Base-by-base conservation (phyloP, 2,113 vertebrate species). In the Gallinago media region DNA sequence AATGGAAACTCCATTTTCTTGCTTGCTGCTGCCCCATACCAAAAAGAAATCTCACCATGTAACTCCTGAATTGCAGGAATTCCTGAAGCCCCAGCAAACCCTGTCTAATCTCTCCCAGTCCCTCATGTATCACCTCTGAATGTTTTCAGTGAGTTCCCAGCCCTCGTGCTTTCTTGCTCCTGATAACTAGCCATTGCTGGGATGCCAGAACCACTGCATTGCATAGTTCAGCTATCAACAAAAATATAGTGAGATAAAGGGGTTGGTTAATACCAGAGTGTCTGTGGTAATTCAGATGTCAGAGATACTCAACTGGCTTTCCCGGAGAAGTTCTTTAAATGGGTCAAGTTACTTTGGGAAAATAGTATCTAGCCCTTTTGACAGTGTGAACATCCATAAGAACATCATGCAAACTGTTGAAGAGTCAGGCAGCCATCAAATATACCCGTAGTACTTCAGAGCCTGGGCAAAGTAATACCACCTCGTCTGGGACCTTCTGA, bases 191-290 rank as follows among this genome's bases (percentile, higher is more conserved):
- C 94, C 95, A 96, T 97, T 96, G 92, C 95, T 97, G 92, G 90
- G 83, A 98, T 98, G 96, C 97, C 96, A 96, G 96, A 95, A 92
- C 54, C 85, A 63, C 96, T 96, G 96, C 85, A 84, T 42, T 89
- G 92, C 98, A 98, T 98, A 97, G 96, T 92, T 97, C 54, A 95
- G 95, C 95, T 98, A 98, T 98, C 97, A 95, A 93, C 94, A 86
- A 78, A 97, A 96, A 96, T 94, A 96, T 11, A 92, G 79, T 68
- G 92, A 96, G 97, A 98, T 98, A 98, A 97, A 94, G 91, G 61
- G 89, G 71, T 32, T 73, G 74, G 95, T 92, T 95, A 63, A 77
- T 91, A 86, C 58, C 46, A 36, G 72, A 78, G 79, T 81, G 91
- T 96, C 89, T 94, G 56, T 76, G 73, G 89, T 77, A 88, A 76